Evolutionary conservation across 2,797 vertebrate genomes (phyloP), one percentile per base, ranked within the genome.

Genomic region (Cynodonichthys magdalenae): DNA sequence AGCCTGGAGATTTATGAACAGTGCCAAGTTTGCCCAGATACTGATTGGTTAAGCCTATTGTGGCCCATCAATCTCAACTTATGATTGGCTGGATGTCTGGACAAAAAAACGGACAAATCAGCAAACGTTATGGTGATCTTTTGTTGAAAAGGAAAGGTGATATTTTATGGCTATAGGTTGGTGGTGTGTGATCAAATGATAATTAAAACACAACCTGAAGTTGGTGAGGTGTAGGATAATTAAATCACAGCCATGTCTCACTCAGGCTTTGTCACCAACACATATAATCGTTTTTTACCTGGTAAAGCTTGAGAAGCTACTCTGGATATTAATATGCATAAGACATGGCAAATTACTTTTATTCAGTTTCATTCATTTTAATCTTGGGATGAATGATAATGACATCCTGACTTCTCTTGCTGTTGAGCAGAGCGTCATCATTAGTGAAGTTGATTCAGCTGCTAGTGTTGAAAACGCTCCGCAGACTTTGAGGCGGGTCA

Each of bases 1-100:
- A 51, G 53, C 52, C 47, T 8, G n/a, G 18, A 51, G 36, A 46
- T 44, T 52, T 77, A 18, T 74, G 15, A 55, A 56, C 2, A 9
- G 52, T n/a, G 45, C 34, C 3, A 48, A 47, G 4, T n/a, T 7
- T 36, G 29, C 8, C 31, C 29, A 57, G 27, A 59, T 66, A 49
- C 20, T 60, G 46, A 79, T 52, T 53, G 46, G 44, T 29, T 39
- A 48, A 12, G 53, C 3, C 2, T 18, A n/a, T 53, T 49, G 18
- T 3, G 0, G 39, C 28, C 14, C 44, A 24, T 63, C 36, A 65
- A 54, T 60, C 15, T 49, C 15, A 18, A 17, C 9, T 31, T 54
- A 0, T 56, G 53, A 72, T 62, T 79, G 50, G 53, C 17, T 49
- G 14, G 27, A 34, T 53, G 46, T 2, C 18, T n/a, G 1, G 15